Conservation (phyloP, 1,140 invertebrate genomes). For the Drosophila teissieri region DNA sequence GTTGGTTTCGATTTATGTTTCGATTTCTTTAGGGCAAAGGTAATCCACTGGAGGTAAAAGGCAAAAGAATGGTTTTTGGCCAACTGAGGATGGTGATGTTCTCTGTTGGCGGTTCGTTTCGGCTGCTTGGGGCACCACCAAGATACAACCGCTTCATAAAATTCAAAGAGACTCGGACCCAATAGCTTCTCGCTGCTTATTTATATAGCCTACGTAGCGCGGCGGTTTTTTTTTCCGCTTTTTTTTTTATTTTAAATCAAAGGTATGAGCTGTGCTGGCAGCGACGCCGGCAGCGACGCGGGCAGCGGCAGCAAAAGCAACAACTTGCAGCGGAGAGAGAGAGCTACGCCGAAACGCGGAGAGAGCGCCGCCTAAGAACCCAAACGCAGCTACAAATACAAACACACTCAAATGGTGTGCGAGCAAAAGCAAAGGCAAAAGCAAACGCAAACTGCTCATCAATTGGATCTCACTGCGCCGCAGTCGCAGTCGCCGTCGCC, state of each 20-base stretch:
- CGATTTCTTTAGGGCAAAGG: conserved; percentile 19
- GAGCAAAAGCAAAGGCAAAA: conserved; percentile 1
- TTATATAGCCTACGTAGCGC: conserved; percentile 84
- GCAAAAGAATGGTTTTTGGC: conserved; percentile 35
- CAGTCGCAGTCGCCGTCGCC: conserved; percentile 16
- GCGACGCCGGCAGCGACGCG: conserved; percentile 21
- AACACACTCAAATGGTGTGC: conserved; percentile 35
- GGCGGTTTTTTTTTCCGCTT: conserved; percentile 64
- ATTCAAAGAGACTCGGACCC: conserved; percentile 84
- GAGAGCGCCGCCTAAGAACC: conserved; percentile 16
- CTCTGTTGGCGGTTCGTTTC: conserved; percentile 51
- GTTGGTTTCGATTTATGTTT: conserved; percentile 1
- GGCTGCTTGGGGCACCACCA: conserved; percentile 69
- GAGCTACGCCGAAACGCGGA: not conserved
- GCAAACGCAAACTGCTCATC: conserved; percentile 64
- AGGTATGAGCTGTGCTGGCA: conserved; percentile 36
- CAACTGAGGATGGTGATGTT: conserved; percentile 23
- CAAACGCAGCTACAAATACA: conserved; percentile 21
- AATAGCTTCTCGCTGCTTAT: conserved; percentile 84
- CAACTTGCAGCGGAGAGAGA: conserved; percentile 29
- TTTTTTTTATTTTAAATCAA: conserved; percentile 72
- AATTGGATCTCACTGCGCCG: conserved; percentile 66
- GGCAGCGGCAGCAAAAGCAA: conserved; percentile 15
- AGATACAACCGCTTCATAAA: conserved; percentile 85
- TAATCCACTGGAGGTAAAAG: conserved; percentile 58